Conservation (phyloP, 1,140 invertebrate genomes). For the Pissodes strobi region DNA sequence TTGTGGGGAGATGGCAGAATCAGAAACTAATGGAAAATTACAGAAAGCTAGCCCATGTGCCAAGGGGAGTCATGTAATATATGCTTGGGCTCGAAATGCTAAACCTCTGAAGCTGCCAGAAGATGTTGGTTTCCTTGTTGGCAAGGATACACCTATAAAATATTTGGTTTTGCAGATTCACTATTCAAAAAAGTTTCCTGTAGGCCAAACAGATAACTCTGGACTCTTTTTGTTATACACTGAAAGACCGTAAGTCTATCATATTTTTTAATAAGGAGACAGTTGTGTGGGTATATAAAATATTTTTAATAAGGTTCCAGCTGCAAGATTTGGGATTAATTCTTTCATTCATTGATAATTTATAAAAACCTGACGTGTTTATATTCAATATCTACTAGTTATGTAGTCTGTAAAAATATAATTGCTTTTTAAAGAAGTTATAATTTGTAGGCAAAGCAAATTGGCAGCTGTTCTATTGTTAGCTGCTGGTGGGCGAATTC, state of each 20-base stretch:
- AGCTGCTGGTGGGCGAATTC: constrained; percentile 80
- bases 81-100: constrained; percentile 97
- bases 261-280: no score
- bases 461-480: constrained; percentile 86
- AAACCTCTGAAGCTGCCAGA: constrained; percentile 82
- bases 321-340: no score
- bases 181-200: constrained; percentile 76
- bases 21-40: constrained; percentile 54
- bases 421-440: no score
- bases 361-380: no score
- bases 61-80: constrained; percentile 78
- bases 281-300: no score
- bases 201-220: constrained; percentile 67
- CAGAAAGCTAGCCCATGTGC: constrained; percentile 69
- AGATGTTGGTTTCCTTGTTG: constrained; percentile 82
- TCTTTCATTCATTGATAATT: no score
- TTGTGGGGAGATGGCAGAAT: constrained; percentile 87
- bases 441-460: constrained; percentile 59
- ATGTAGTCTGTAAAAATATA: no score
- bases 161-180: constrained; percentile 93
- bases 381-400: no score
- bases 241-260: constrained; percentile 68
- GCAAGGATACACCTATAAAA: constrained; percentile 70
- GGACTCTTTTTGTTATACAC: constrained; percentile 82
- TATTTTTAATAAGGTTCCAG: no score